Evolutionary conservation across 2,888 invertebrate species (phyloP), one percentile per base, ranked within the genome.

Genomic region (Nysson spinosus): DNA sequence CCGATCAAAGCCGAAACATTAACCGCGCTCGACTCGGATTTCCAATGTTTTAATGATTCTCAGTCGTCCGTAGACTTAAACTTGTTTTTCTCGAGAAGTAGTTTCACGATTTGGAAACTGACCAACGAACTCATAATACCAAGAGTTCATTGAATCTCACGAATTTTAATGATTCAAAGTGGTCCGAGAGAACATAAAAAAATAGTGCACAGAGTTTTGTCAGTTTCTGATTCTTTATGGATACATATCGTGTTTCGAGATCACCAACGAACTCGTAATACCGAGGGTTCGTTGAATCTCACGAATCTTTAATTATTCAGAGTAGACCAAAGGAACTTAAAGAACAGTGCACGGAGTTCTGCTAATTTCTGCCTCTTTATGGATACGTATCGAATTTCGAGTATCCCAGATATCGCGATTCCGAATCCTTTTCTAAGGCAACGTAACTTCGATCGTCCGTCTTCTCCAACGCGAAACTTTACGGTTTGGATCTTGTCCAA

Each of bases 241-340:
- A 17, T 20, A 17, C 26, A 12, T 52, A n/a, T 7, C 12, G 11
- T 12, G 40, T 24, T 30, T 22, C 12, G 12, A n/a, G 5, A n/a
- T n/a, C n/a, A 30, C 32, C 30, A 35, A 57, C 26, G 20, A 11
- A 37, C 20, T 35, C 22, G 30, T 37, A 35, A 12, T 32, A 20
- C 2, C 3, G 28, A 44, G 34, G n/a, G 30, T 44, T 39, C 49
- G 34, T 44, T 30, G 39, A 39, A 42, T 44, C 39, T 14, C 7
- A 5, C 1, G 2, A 6, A 11, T 9, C n/a, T 30, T 30, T 30
- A 30, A 30, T 30, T 4, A 30, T 30, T 30, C 30, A 4, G 11
- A 30, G n/a, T 30, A 4, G 30, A 9, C 30, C 30, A 1, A 9
- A n/a, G n/a, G n/a, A n/a, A n/a, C n/a, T n/a, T n/a, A n/a, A n/a